Evolutionary conservation across 2,113 vertebrate genomes (phyloP), one percentile per base, ranked within the genome.

Genomic region (Zosterops pallidus): DNA sequence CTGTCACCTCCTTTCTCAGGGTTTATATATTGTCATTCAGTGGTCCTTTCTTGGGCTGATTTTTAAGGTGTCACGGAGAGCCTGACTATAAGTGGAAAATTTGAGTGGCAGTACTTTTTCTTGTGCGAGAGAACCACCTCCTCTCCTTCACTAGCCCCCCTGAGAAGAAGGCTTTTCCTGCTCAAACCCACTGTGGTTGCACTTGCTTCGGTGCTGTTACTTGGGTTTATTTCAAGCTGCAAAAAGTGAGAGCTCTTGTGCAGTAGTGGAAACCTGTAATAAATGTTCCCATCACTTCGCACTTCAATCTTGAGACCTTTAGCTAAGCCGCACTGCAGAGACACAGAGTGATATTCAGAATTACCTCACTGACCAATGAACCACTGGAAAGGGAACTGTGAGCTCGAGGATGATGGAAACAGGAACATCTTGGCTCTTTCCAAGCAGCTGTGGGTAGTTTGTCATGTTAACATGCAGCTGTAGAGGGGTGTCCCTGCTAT

Each of bases 171-270:
- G 64, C n/a, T 96, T 89, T 97, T 96, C 95, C 94, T 96, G 89
- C 92, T n/a, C 35, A 81, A 94, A 92, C 83, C 59, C 67, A 20
- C 56, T 95, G 94, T 94, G 96, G 95, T 95, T 93, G 76, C 76
- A 59, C 72, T 70, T 49, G 75, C 72, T 56, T 59, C 35, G 83
- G 26, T 74, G 56, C 67, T 70, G 37, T 1, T 3, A 56, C 31
- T 62, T 15, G 42, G 26, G 50, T 83, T 95, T 93, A 71, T 90
- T 92, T 93, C 56, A 71, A 83, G 86, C 49, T 95, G 80, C 89
- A 90, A 39, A 93, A 96, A 95, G 95, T 95, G 96, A 97, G 91
- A 97, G 94, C 95, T 93, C 56, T 75, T 63, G 59, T 41, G 85
- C 68, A 86, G 33, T 41, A 52, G 89, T 89, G 95, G 95, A 96